phyloP scores from a whole-genome alignment of 2,888 invertebrate species.

The Campoletis raptor region DNA sequence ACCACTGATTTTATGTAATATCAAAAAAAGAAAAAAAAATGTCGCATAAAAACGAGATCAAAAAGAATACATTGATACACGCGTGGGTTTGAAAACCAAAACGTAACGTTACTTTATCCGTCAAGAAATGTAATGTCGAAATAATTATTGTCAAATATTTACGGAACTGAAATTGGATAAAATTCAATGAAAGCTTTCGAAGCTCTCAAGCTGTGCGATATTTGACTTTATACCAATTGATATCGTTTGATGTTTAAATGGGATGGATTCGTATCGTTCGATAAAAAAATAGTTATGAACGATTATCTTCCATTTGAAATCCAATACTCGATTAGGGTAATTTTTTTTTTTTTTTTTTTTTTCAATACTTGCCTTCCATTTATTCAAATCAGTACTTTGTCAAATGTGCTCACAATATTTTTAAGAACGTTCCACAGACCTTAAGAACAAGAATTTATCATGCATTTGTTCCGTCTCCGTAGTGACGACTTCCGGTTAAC shows the following conservation, averaged over 20 bases:
- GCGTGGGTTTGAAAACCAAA: too few relatives aligned
- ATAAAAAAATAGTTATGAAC: background rate
- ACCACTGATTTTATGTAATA: too few relatives aligned
- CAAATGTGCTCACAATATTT: too few relatives aligned
- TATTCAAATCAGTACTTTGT: background rate
- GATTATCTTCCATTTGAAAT: background rate
- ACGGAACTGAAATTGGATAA: background rate
- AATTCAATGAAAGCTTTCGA: background rate
- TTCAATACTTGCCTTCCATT: background rate
- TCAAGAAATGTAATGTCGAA: too few relatives aligned
- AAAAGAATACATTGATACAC: too few relatives aligned
- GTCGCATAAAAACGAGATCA: too few relatives aligned
- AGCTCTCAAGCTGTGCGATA: background rate
- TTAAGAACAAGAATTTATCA: background rate
- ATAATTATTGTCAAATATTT: background rate
- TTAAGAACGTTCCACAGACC: background rate
- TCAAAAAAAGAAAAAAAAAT: too few relatives aligned
- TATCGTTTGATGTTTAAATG: background rate
- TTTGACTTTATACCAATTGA: background rate
- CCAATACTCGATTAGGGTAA: background rate
- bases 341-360: background rate
- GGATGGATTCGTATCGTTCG: background rate
- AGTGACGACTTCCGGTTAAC: background rate
- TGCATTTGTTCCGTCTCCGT: slow-evolving; percentile 1
- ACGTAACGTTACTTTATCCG: too few relatives aligned